Percentiles rank a stretch among this genome's conserved stretches.
phyloP scores from a whole-genome alignment of 1,140 invertebrate genomes.

The Drosophila trapezifrons region DNA sequence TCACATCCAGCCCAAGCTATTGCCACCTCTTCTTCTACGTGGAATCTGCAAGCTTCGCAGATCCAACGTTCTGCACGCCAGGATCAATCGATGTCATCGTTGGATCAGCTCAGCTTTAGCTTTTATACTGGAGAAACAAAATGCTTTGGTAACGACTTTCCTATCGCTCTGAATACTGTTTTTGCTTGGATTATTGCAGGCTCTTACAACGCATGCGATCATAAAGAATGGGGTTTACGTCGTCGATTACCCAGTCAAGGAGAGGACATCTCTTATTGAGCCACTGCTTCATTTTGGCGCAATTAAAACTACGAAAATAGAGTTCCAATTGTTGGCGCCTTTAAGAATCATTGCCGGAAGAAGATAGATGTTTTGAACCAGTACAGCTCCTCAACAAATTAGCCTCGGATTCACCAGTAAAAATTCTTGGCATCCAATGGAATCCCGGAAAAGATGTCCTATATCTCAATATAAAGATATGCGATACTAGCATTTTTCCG shows the following conservation, averaged over 20 bases:
- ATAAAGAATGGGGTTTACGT: background rate
- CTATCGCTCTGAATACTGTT: no score
- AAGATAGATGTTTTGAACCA: background rate
- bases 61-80: background rate
- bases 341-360: background rate
- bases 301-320: background rate
- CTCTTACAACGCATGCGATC: no score
- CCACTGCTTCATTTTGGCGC: background rate
- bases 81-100: conserved; percentile 1
- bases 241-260: background rate
- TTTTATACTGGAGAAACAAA: no score
- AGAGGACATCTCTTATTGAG: background rate
- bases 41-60: background rate
- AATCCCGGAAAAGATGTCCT: background rate
- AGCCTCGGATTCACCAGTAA: background rate
- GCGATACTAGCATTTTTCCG: no score
- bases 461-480: no score
- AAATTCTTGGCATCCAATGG: background rate
- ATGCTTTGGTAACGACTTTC: no score
- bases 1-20: background rate
- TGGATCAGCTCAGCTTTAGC: background rate
- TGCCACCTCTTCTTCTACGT: background rate
- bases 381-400: background rate
- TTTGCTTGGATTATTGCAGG: no score
- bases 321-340: background rate